Percentiles rank a stretch among this genome's conserved stretches.
These are phyloP conservation scores for Chloebia gouldiae DNA, from an alignment of 2,113 vertebrate species.

Conservation along the genomic window DNA sequence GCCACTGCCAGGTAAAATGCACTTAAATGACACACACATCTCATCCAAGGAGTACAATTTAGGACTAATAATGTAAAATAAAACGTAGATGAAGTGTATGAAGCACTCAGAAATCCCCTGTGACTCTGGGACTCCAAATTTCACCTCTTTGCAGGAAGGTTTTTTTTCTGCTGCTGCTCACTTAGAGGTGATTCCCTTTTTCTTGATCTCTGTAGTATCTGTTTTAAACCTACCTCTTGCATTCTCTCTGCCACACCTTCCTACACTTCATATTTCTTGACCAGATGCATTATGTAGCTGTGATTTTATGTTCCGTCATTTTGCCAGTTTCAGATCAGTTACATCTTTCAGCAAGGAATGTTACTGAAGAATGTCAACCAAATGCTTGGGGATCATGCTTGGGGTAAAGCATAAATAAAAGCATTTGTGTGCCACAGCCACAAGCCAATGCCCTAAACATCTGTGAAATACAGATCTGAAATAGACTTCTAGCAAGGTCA, in stretches of 20 bases:
- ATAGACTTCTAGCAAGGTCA: neutral
- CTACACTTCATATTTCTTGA: neutral
- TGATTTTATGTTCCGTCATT: neutral
- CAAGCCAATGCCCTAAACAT: neutral
- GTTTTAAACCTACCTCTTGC: neutral
- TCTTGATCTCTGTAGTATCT: neutral
- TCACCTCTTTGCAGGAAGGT: neutral
- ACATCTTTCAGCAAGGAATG: neutral
- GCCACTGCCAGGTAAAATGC: neutral
- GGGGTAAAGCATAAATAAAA: neutral
- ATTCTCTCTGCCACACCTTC: neutral
- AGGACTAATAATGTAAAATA: neutral
- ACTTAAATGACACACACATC: neutral
- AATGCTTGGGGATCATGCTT: neutral
- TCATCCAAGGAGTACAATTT: neutral
- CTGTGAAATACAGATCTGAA: neutral
- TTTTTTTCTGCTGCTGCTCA: neutral
- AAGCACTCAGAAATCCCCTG: neutral
- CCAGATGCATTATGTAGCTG: neutral
- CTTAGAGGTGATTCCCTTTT: neutral
- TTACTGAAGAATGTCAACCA: neutral
- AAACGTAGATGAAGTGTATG: neutral
- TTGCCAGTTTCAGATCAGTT: neutral
- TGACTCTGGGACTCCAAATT: neutral
- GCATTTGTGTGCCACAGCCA: neutral